Evolutionary conservation across 2,797 vertebrate species (phyloP), one percentile per base, ranked within the genome.

Genomic region (Decapterus maruadsi): DNA sequence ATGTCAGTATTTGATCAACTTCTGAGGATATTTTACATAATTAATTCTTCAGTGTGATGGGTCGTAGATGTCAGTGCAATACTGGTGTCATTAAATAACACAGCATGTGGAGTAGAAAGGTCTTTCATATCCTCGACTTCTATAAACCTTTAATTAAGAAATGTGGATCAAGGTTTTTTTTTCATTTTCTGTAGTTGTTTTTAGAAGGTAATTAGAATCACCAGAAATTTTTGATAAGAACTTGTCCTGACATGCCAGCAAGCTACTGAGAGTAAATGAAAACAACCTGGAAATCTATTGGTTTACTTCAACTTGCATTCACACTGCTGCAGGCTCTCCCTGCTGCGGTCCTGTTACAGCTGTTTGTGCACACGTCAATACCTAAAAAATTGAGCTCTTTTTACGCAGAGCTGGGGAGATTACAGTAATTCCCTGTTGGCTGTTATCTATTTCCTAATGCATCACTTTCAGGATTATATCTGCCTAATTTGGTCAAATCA

Each of bases 401-500:
- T 63, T 62, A 56, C 8, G 2, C 6, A 0, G 38, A 26, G 38
- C 22, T 22, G 9, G 2, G 13, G 48, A 78, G 60, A 86, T 89
- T 83, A 77, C 9, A 58, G 64, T 80, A 77, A 88, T 87, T 84
- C 66, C 72, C 62, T 4, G 54, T 62, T 77, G 68, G 72, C 56
- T 1, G 26, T 64, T 75, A 68, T 77, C 72, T 68, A 54, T n/a
- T 19, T 68, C 64, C 68, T 62, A 67, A 84, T 86, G 59, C 62
- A 29, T 77, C 67, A 45, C 56, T 73, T 80, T 86, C 54, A 67
- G 34, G 42, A 60, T 79, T 71, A 69, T 64, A 66, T 86, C 73
- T 59, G 62, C 72, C 85, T 89, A 84, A 90, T 92, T 90, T 87
- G 82, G 63, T 66, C 42, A 78, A 88, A 87, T 89, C 77, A 58